Conservation (phyloP, 2,113 vertebrate genomes). For the Genyomyrus donnyi region DNA sequence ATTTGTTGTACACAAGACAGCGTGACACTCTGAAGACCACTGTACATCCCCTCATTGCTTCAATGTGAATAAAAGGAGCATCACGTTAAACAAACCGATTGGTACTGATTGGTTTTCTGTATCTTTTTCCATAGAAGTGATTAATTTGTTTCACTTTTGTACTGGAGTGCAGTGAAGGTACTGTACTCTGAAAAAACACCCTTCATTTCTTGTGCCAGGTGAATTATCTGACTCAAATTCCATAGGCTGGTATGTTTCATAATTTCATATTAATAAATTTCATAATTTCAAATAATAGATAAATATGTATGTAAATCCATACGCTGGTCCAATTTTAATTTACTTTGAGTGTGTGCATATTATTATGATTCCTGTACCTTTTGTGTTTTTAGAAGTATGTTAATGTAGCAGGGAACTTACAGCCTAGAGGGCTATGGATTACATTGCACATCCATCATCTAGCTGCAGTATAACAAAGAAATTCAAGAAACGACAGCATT, state of each 20-base stretch:
- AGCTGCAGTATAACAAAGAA: not conserved
- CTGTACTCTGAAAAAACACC: not conserved
- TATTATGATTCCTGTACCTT: not conserved
- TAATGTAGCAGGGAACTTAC: not conserved
- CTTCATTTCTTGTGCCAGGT: not conserved
- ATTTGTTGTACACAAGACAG: slow-evolving; percentile 53
- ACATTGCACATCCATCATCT: not conserved
- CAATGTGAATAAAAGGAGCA: slow-evolving; percentile 66
- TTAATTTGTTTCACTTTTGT: not conserved
- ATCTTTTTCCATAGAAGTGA: not conserved
- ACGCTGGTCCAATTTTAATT: not conserved
- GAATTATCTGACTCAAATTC: not conserved
- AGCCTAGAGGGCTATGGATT: not conserved
- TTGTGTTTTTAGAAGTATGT: not conserved
- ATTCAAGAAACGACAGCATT: not conserved
- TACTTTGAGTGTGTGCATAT: not conserved
- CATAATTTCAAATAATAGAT: not conserved
- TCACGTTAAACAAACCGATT: slow-evolving; percentile 53
- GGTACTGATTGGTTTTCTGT: not conserved
- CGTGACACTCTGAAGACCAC: slow-evolving; percentile 35
- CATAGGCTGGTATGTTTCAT: not conserved
- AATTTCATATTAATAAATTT: not conserved
- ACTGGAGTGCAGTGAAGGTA: not conserved
- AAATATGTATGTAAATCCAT: not conserved
- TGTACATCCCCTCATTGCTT: slow-evolving; percentile 29